phyloP scores from a whole-genome alignment of 2,113 vertebrate genomes.

The Grallaria varia region DNA sequence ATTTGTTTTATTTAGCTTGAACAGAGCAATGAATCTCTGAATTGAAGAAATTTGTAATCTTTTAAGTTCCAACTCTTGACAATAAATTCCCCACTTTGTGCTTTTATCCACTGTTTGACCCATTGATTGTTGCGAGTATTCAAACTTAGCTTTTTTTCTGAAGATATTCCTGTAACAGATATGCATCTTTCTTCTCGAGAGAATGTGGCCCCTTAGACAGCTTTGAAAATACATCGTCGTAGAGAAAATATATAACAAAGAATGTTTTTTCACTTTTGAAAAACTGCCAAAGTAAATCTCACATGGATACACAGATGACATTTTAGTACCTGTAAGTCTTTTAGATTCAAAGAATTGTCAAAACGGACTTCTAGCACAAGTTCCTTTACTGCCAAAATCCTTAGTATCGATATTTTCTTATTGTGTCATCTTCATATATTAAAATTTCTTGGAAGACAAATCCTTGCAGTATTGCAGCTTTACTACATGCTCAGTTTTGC shows the following conservation, averaged over 20 bases:
- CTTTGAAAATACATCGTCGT: slow-evolving; percentile 19
- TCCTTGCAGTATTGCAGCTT: background rate
- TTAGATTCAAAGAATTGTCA: slow-evolving; percentile 59
- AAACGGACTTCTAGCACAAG: slow-evolving; percentile 35
- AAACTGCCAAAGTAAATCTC: slow-evolving; percentile 59
- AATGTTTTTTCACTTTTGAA: slow-evolving; percentile 41
- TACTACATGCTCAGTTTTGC: background rate
- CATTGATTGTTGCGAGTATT: background rate
- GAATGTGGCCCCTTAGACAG: slow-evolving; percentile 11
- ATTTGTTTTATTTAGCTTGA: slow-evolving; percentile 13
- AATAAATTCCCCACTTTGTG: background rate
- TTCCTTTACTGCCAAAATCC: slow-evolving; percentile 34
- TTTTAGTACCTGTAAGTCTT: slow-evolving; percentile 49
- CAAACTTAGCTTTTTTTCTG: background rate
- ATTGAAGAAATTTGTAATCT: slow-evolving; percentile 23
- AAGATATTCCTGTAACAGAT: background rate
- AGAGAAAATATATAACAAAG: slow-evolving; percentile 44
- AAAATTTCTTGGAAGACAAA: slow-evolving; percentile 50
- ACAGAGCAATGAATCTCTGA: background rate
- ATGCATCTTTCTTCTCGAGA: background rate
- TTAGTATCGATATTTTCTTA: slow-evolving; percentile 32
- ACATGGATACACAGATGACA: slow-evolving; percentile 54
- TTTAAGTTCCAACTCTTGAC: background rate
- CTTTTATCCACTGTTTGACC: slow-evolving; percentile 13
- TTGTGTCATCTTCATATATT: slow-evolving; percentile 15